A percentile compares a stretch with the other conserved stretches of the same genome.
Conservation (phyloP, 2,113 vertebrate species). For the Picathartes gymnocephalus region DNA sequence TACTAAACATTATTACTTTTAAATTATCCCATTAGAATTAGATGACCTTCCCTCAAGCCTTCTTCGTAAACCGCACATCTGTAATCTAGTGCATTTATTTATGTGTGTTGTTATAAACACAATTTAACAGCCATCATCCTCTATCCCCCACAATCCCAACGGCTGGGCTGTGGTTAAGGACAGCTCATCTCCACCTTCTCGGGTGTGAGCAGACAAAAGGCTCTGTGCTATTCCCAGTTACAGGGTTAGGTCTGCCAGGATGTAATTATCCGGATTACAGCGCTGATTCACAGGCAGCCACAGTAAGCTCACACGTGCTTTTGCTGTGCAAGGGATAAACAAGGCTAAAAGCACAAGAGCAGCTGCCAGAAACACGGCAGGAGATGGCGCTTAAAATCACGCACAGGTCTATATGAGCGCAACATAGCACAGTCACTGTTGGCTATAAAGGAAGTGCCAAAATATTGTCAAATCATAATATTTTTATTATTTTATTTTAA, state of each 20-base stretch:
- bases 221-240: accelerated
- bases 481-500: neutral
- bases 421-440: too few species aligned
- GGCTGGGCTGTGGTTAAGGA: neutral
- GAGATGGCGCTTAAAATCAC: neutral
- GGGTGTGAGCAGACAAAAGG: neutral
- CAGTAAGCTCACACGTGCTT: neutral
- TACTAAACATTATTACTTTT: neutral
- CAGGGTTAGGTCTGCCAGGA: neutral
- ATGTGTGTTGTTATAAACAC: accelerated
- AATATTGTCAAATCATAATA: neutral
- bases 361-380: neutral
- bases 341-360: neutral
- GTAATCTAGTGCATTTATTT: neutral
- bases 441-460: neutral
- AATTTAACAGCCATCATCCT: neutral
- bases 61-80: neutral
- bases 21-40: neutral
- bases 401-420: neutral
- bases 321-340: neutral
- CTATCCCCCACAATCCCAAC: neutral
- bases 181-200: neutral
- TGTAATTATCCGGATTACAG: neutral
- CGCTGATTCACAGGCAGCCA: neutral
- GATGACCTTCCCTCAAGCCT: neutral